Percentiles rank a stretch among this genome's conserved stretches.
phyloP scores from a whole-genome alignment of 2,113 vertebrate genomes.

The Mugil cephalus region DNA sequence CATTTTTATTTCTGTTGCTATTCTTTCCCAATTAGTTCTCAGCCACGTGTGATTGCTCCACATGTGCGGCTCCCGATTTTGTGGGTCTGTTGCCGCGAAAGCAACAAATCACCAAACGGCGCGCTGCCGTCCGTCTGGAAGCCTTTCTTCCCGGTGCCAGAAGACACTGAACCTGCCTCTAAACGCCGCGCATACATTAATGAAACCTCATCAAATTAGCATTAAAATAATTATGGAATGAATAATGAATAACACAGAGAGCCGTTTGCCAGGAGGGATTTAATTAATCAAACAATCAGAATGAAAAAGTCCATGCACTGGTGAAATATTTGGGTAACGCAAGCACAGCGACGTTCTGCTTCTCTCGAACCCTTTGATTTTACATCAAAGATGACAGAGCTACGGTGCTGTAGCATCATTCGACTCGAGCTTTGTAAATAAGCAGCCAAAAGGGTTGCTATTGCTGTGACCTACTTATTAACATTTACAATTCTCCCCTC shows the following conservation, averaged over 20 bases:
- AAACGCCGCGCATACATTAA: conserved; percentile 45
- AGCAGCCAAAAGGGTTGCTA: conserved; percentile 46
- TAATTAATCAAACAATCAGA: conserved; percentile 81
- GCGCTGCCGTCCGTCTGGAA: not conserved
- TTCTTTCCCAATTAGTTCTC: conserved; percentile 41
- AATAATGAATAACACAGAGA: conserved; percentile 81
- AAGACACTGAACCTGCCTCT: conserved; percentile 12
- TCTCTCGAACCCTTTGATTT: conserved; percentile 39
- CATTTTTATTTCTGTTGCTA: conserved; percentile 30
- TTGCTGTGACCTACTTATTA: conserved; percentile 80
- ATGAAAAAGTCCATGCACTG: conserved; percentile 65
- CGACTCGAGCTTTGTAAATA: conserved; percentile 39
- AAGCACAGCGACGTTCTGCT: conserved; percentile 21
- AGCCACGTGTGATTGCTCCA: not conserved
- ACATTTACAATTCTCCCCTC: conserved; percentile 65
- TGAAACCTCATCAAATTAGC: conserved; percentile 61
- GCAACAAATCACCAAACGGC: not conserved
- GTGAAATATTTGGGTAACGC: conserved; percentile 29
- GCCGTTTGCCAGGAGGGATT: conserved; percentile 74
- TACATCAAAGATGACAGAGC: conserved; percentile 46
- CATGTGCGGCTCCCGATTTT: not conserved
- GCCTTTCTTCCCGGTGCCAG: conserved; percentile 5
- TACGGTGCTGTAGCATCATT: not conserved
- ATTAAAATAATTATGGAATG: conserved; percentile 75
- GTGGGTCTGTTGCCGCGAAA: conserved; percentile 6